Base-by-base conservation (phyloP, 2,888 invertebrate species). In the Mythimna vitellina region DNA sequence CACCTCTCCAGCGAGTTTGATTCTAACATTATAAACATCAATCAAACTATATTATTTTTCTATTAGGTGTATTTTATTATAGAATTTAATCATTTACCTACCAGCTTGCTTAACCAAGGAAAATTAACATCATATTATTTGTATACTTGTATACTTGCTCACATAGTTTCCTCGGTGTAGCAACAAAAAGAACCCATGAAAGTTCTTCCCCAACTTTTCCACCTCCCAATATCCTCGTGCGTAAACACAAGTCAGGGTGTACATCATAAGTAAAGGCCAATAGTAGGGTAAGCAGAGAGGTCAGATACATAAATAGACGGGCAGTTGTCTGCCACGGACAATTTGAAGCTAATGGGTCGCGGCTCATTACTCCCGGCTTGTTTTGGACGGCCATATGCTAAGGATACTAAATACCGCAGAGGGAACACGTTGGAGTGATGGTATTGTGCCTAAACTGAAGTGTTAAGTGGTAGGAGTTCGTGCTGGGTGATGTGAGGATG, bases 271-370 rank as follows among this genome's bases (percentile, higher is more conserved):
- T 70, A 67, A 77, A 70, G 76, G 79, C 76, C 80, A 81, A 76
- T 76, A 73, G 71, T 65, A 69, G 78, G 85, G 76, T 82, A 77
- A 83, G 85, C 73, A 65, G 73, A 80, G 76, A 83, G 84, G 86
- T 87, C 85, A 86, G 79, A 70, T 73, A 82, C 90, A 87, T 87
- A 89, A 90, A 89, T 82, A 88, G 84, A 85, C 86, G 81, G 77
- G 77, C 83, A 82, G 88, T 88, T 88, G 90, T 89, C 90, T 87
- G 88, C 72, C 87, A 90, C 93, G 94, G 89, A 80, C 92, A 90
- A 93, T 93, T 94, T 89, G 92, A 86, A 85, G 84, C 84, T 88
- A 93, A 94, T 93, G 93, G 92, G 71, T 87, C 92, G 88, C 90
- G 92, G 83, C 89, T 92, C 93, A 92, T 93, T 89, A 84, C 84